phyloP scores from a whole-genome alignment of 2,113 vertebrate species.

The Pycnonotus jocosus region DNA sequence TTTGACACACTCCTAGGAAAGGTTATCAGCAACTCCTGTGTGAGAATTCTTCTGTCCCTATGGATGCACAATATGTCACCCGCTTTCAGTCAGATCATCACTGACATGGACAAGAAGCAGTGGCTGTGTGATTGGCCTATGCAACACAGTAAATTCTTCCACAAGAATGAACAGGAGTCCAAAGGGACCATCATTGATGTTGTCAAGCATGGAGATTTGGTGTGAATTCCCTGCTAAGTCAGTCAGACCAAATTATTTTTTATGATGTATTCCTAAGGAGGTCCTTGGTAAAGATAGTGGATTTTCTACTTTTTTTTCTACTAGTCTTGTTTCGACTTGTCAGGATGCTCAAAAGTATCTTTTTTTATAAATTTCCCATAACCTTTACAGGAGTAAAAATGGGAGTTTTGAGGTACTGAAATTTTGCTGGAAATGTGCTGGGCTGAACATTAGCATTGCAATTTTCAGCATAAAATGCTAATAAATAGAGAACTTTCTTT shows the following conservation, averaged over 20 bases:
- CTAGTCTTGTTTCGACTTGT: neutral
- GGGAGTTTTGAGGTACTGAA: neutral
- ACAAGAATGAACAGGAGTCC: neutral
- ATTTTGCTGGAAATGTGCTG: neutral
- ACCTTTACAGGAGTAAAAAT: neutral
- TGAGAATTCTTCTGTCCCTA: neutral
- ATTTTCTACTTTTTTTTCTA: slow-evolving; percentile 22
- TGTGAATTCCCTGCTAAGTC: neutral
- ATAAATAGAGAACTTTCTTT: slow-evolving; percentile 20
- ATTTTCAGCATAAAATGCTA: neutral
- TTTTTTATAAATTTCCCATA: neutral
- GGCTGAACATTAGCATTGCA: neutral
- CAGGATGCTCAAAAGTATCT: neutral
- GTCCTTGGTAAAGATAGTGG: neutral
- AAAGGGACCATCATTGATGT: neutral
- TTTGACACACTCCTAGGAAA: neutral
- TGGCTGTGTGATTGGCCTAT: neutral
- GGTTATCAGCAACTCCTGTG: neutral
- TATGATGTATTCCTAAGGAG: neutral
- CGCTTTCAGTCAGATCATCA: slow-evolving; percentile 9
- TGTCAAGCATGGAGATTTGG: neutral
- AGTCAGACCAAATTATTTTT: neutral
- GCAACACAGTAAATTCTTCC: neutral
- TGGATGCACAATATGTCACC: neutral
- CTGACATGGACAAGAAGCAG: neutral